phyloP scores from a whole-genome alignment of 2,113 vertebrate genomes.

The Macrotis lagotis region DNA sequence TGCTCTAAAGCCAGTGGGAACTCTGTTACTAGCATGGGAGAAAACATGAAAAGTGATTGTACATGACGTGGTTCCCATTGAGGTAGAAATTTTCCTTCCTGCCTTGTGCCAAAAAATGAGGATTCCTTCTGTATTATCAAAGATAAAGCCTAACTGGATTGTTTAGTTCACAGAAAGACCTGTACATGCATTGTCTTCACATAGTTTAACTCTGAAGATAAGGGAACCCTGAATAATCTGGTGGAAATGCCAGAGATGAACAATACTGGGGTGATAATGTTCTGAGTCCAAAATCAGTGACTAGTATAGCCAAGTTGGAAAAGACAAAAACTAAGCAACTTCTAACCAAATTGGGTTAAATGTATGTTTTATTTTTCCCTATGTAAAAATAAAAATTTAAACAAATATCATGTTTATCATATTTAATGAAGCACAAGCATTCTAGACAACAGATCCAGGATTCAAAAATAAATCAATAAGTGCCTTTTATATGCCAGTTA shows the following conservation, averaged over 20 bases:
- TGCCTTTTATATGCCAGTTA: background rate
- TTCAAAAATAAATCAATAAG: background rate
- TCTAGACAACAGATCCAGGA: background rate
- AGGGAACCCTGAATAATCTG: too few species aligned
- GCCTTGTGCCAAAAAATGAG: constrained; percentile 99
- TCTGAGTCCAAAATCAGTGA: constrained; percentile 95
- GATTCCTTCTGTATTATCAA: constrained; percentile 97
- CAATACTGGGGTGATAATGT: constrained; percentile 98
- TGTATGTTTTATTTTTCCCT: constrained; percentile 77
- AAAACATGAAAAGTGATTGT: constrained; percentile 97
- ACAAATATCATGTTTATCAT: background rate
- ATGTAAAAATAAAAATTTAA: constrained; percentile 82
- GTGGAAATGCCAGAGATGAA: too few species aligned
- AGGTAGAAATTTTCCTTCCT: constrained; percentile 97
- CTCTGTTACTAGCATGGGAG: constrained; percentile 94
- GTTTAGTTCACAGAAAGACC: constrained; percentile 92
- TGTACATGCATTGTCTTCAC: constrained; percentile 99
- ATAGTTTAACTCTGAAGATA: constrained; percentile 94
- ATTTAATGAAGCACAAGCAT: background rate
- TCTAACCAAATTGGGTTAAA: constrained; percentile 96
- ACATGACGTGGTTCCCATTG: constrained; percentile 96
- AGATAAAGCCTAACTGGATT: constrained; percentile 94
- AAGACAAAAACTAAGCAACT: constrained; percentile 98
- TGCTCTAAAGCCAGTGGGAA: constrained; percentile 92
- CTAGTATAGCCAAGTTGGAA: constrained; percentile 95